Evolutionary conservation across 2,888 invertebrate genomes (phyloP), one percentile per base, ranked within the genome.

Genomic region (Leucophora obtusa): DNA sequence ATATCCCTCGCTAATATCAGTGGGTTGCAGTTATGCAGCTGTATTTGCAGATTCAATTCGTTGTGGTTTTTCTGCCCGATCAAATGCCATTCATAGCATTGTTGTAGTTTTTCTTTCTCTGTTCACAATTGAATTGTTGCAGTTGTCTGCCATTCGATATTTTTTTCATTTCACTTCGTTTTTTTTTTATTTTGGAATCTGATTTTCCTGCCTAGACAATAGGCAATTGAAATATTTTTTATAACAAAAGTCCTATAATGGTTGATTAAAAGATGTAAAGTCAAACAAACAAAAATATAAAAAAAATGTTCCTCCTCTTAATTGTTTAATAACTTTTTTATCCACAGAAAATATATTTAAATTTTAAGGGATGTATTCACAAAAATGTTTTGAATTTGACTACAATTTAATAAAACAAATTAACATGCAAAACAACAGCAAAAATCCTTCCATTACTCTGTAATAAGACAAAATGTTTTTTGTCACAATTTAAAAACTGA

Each of bases 231-330:
- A 72, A 76, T 69, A 43, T n/a, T n/a, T 28, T 72, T 59, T 50
- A 15, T 54, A n/a, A 21, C 24, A 51, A 28, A 43, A 47, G 28
- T 79, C 43, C 66, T 71, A 62, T 38, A 63, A 51, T 38, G 51
- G 58, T 76, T 80, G 76, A 80, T 75, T 80, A 80, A 76, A 71
- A 76, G 68, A 72, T 80, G 79, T 70, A 65, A 74, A 74, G 58
- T 63, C 63, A 76, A 63, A 56, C 62, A 74, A 74, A 58, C 56
- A 58, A 51, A 58, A 50, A 15, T 35, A 14, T n/a, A 33, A 54
- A 33, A 56, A 33, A 11, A 69, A 69, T 69, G 11, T 10, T 1
- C 2, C 38, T 38, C 10, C 0, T 38, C 11, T 38, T 38, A 28
- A 7, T 6, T 3, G 4, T 7, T 28, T 4, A 28, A 7, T 28